phyloP scores from a whole-genome alignment of 2,888 invertebrate species.

The Megamerina dolium region DNA sequence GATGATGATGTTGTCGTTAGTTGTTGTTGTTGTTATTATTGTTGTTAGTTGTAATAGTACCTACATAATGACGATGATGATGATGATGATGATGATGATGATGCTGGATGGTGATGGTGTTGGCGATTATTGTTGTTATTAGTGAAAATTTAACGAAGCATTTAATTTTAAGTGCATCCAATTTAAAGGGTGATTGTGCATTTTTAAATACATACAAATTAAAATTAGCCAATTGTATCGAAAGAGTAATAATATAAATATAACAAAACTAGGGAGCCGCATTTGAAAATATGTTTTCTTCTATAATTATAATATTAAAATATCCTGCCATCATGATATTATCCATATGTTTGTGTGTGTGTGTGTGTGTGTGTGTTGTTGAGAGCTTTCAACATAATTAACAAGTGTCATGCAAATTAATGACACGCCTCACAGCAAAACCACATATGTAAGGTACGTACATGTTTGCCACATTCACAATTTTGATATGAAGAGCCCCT shows the following conservation, averaged over 20 bases:
- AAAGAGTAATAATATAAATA: no score
- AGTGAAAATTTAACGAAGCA: conserved; percentile 4
- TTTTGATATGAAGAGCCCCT: no score
- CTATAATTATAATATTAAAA: no score
- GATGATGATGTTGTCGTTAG: background rate
- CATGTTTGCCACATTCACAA: no score
- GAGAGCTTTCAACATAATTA: conserved; percentile 5
- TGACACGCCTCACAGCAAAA: background rate
- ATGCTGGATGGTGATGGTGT: background rate
- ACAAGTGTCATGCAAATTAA: conserved; percentile 1
- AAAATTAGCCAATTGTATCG: conserved; percentile 6
- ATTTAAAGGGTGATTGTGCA: conserved; percentile 11
- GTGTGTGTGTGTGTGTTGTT: no score
- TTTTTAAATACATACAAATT: no score
- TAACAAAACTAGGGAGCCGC: no score
- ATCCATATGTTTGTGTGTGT: no score
- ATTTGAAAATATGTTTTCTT: no score
- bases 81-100: background rate
- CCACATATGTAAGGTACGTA: no score
- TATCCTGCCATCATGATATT: no score
- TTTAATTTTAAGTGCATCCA: conserved; percentile 5
- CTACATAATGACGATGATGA: background rate
- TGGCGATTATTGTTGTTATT: background rate
- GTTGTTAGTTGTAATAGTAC: background rate
- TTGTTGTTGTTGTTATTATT: background rate